phyloP scores from a whole-genome alignment of 2,797 vertebrate species.

The Heterohyrax brucei region DNA sequence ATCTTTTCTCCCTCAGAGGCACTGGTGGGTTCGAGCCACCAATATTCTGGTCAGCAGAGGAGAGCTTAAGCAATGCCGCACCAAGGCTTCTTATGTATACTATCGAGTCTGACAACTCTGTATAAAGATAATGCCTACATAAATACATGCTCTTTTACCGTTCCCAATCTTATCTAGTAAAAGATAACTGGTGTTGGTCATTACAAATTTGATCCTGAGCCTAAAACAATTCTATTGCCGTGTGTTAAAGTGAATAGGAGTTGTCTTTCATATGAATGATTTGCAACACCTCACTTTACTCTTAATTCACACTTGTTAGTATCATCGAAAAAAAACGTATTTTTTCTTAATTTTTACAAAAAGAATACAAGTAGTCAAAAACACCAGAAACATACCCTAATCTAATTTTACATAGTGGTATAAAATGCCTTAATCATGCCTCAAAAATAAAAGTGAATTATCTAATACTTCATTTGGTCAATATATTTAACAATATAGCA shows the following conservation, averaged over 20 bases:
- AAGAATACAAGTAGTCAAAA: slow-evolving; percentile 44
- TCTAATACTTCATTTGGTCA: slow-evolving; percentile 37
- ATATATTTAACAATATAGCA: not conserved
- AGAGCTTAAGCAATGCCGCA: not conserved
- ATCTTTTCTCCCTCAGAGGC: not conserved
- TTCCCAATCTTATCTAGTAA: not conserved
- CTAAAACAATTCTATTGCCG: not conserved
- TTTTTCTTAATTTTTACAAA: slow-evolving; percentile 62
- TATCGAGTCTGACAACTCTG: not conserved
- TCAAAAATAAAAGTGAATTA: slow-evolving; percentile 38
- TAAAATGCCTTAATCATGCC: not conserved
- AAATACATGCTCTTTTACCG: not conserved
- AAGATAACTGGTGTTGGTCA: not conserved
- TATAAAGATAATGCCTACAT: not conserved
- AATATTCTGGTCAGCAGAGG: not conserved
- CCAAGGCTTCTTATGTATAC: not conserved
- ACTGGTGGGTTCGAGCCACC: not conserved
- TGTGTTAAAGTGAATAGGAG: slow-evolving; percentile 42
- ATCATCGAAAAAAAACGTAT: slow-evolving; percentile 7
- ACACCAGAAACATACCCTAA: slow-evolving; percentile 39
- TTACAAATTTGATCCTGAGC: not conserved
- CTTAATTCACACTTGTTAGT: slow-evolving; percentile 17
- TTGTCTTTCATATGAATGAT: slow-evolving; percentile 32
- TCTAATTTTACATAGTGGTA: slow-evolving; percentile 47
- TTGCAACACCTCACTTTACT: slow-evolving; percentile 17